Conservation (phyloP, 2,113 vertebrate genomes). For the Zeus faber region DNA sequence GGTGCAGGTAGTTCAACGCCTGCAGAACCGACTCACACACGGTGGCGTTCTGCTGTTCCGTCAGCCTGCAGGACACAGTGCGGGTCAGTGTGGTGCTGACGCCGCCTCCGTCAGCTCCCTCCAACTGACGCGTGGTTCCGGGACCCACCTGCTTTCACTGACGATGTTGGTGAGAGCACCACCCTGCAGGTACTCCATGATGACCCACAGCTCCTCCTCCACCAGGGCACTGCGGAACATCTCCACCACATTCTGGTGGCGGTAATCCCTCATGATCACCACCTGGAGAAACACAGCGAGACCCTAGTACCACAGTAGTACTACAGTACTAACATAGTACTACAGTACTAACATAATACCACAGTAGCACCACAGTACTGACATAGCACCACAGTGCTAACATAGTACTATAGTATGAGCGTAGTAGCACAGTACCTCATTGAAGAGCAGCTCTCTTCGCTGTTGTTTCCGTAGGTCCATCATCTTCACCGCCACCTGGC, state of each 20-base stretch:
- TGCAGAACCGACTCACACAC: slow-evolving; percentile 88
- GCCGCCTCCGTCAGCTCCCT: too few relatives aligned
- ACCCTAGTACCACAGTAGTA: not conserved
- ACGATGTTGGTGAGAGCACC: slow-evolving; percentile 92
- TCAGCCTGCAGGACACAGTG: slow-evolving; percentile 73
- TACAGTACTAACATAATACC: not conserved
- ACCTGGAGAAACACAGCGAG: slow-evolving; percentile 71
- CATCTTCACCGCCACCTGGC: slow-evolving; percentile 93
- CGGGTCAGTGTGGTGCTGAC: not conserved
- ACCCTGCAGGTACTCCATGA: slow-evolving; percentile 95
- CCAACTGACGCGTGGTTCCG: too few relatives aligned
- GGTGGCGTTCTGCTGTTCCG: slow-evolving; percentile 90
- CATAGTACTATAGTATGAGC: not conserved
- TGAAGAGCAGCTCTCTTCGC: slow-evolving; percentile 91
- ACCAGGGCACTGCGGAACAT: slow-evolving; percentile 93
- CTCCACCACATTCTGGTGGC: slow-evolving; percentile 86
- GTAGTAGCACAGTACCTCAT: slow-evolving; percentile 77
- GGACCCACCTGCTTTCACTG: not conserved
- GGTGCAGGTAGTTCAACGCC: slow-evolving; percentile 86
- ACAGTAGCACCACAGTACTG: not conserved
- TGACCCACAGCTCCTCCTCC: slow-evolving; percentile 92
- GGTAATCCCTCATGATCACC: slow-evolving; percentile 94
- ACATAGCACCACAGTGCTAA: not conserved
- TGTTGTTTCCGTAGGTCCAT: slow-evolving; percentile 94
- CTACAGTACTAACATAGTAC: not conserved